Evolutionary conservation across 1,140 invertebrate species (phyloP).

Genomic region (Mamestra configurata): DNA sequence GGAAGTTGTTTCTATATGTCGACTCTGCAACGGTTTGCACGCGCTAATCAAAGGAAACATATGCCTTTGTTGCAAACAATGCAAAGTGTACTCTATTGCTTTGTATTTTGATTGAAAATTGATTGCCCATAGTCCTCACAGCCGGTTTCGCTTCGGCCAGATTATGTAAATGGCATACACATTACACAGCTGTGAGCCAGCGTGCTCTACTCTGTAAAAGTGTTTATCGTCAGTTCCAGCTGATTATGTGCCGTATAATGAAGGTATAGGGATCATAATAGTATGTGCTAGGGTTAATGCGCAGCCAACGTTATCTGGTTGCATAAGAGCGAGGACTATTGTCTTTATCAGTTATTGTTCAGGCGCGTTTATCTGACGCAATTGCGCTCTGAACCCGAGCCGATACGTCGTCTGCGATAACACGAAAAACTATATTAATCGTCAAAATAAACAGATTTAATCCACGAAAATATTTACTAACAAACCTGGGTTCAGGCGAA

Average conservation of each 20-base stretch:
- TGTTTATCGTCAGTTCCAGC: slow-evolving; percentile 44
- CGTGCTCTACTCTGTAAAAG: slow-evolving; percentile 55
- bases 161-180: slow-evolving; percentile 76
- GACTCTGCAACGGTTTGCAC: slow-evolving; percentile 45
- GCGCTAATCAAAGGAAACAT: slow-evolving; percentile 30
- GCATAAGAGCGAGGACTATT: slow-evolving; percentile 78
- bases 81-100: slow-evolving; percentile 43
- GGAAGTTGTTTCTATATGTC: slow-evolving; percentile 57
- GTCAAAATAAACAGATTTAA: not conserved
- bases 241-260: slow-evolving; percentile 57
- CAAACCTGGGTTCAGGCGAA: not conserved
- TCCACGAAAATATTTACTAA: not conserved
- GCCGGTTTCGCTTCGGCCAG: slow-evolving; percentile 59
- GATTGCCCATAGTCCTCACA: slow-evolving; percentile 38
- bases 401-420: slow-evolving; percentile 34
- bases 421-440: slow-evolving; percentile 12
- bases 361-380: slow-evolving; percentile 68
- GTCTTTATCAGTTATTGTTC: slow-evolving; percentile 76
- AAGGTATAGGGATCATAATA: slow-evolving; percentile 58
- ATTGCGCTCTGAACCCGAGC: slow-evolving; percentile 55
- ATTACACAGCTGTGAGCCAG: slow-evolving; percentile 73
- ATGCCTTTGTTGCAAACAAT: slow-evolving; percentile 13
- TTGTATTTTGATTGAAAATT: slow-evolving; percentile 51
- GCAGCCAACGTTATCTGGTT: slow-evolving; percentile 74
- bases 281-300: slow-evolving; percentile 60